These are phyloP conservation scores for Venusia cambrica DNA, from an alignment of 2,888 invertebrate species.

Conservation along the genomic window DNA sequence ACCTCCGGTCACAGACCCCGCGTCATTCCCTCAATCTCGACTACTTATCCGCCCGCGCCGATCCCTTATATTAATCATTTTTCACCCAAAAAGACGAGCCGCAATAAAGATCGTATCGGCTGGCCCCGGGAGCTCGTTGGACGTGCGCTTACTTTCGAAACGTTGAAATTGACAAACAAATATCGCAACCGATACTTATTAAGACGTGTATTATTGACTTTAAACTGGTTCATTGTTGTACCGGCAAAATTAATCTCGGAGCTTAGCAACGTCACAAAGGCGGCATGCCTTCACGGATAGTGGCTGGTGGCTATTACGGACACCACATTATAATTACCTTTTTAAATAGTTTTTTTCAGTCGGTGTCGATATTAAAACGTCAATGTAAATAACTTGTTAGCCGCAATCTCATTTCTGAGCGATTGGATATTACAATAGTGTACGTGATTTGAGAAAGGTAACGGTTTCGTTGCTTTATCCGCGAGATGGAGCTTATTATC, in stretches of 20 bases:
- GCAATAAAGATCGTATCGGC: slow-evolving; percentile 70
- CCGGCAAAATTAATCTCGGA: slow-evolving; percentile 75
- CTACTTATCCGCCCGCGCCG: slow-evolving; percentile 76
- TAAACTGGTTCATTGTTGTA: slow-evolving; percentile 75
- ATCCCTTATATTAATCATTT: slow-evolving; percentile 76
- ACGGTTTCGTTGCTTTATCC: slow-evolving; percentile 79
- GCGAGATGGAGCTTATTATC: slow-evolving; percentile 71
- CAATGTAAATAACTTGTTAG: slow-evolving; percentile 82
- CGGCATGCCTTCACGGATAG: slow-evolving; percentile 67
- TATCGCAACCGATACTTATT: slow-evolving; percentile 72
- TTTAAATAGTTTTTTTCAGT: slow-evolving; percentile 78
- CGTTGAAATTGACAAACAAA: slow-evolving; percentile 67
- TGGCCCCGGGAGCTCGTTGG: slow-evolving; percentile 47
- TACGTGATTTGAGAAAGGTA: slow-evolving; percentile 81
- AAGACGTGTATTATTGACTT: slow-evolving; percentile 67
- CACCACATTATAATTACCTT: slow-evolving; percentile 77
- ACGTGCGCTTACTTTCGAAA: slow-evolving; percentile 58
- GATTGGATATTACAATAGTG: slow-evolving; percentile 81
- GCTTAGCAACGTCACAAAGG: slow-evolving; percentile 77
- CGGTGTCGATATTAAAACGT: slow-evolving; percentile 78
- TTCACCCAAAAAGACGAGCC: slow-evolving; percentile 59
- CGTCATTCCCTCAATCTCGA: slow-evolving; percentile 74
- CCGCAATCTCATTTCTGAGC: slow-evolving; percentile 81
- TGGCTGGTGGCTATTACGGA: slow-evolving; percentile 73
- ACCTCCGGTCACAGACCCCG: slow-evolving; percentile 76